Conservation (phyloP, 2,113 vertebrate species). For the Mirounga angustirostris region DNA sequence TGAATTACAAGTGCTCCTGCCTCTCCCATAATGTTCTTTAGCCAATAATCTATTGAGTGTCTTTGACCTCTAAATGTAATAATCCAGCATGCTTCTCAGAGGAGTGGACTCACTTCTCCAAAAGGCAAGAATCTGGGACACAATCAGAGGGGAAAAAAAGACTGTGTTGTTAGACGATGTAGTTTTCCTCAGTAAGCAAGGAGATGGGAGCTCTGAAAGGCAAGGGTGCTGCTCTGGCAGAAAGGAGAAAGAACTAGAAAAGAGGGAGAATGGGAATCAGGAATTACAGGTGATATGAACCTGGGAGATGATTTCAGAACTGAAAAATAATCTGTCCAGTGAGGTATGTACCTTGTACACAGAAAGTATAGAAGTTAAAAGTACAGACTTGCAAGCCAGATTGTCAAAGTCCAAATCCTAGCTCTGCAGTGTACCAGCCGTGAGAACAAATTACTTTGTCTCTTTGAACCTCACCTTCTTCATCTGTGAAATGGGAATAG, state of each 20-base stretch:
- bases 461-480: background rate
- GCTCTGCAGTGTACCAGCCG: background rate
- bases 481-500: background rate
- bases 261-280: background rate
- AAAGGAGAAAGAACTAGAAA: background rate
- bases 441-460: background rate
- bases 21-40: background rate
- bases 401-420: background rate
- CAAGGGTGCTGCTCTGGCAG: rapidly evolving
- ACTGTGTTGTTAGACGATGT: background rate
- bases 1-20: background rate
- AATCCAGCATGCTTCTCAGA: background rate
- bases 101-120: background rate
- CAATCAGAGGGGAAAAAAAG: background rate
- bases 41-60: background rate
- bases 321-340: background rate
- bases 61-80: background rate
- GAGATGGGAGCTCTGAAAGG: background rate
- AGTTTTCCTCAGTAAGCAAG: background rate
- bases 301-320: background rate
- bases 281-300: background rate
- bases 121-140: background rate
- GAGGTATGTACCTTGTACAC: background rate
- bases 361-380: background rate
- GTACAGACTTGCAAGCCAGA: background rate